Percentiles rank a stretch among this genome's conserved stretches.
Conservation (phyloP, 2,797 vertebrate genomes). For the Poeciliopsis gracilis region DNA sequence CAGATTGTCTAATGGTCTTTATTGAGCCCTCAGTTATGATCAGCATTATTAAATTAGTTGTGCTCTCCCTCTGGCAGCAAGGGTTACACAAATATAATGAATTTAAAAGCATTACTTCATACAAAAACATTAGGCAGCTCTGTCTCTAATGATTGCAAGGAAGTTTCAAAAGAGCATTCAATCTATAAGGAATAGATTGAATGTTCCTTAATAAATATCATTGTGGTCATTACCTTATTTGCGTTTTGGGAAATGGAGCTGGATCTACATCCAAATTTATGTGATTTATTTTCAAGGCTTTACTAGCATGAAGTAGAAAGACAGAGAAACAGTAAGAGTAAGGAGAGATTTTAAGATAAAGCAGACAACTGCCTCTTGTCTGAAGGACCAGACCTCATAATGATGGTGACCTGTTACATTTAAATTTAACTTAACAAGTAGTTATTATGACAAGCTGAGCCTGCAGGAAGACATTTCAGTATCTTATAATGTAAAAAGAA, state of each 20-base stretch:
- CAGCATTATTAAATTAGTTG: not conserved
- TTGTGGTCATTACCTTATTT: not conserved
- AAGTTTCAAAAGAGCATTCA: not conserved
- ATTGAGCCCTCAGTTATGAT: not conserved
- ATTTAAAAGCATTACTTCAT: slow-evolving; percentile 19
- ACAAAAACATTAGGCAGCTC: slow-evolving; percentile 1
- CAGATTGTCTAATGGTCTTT: not conserved
- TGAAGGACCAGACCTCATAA: not conserved
- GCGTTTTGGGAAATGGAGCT: not conserved
- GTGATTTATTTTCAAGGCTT: not conserved
- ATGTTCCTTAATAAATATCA: no score
- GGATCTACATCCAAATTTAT: not conserved
- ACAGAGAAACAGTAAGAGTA: not conserved
- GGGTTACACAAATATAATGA: not conserved
- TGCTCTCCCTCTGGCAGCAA: slow-evolving; percentile 9
- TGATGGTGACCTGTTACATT: not conserved
- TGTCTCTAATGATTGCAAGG: slow-evolving; percentile 1
- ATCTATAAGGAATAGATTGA: not conserved
- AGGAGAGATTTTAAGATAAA: not conserved
- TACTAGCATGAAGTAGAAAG: not conserved
- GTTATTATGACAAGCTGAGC: not conserved
- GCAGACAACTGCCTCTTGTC: not conserved
- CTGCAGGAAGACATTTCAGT: not conserved
- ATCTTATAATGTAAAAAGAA: not conserved
- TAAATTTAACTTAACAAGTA: not conserved